phyloP scores from a whole-genome alignment of 2,888 invertebrate species.

The Drosophila macrospina region DNA sequence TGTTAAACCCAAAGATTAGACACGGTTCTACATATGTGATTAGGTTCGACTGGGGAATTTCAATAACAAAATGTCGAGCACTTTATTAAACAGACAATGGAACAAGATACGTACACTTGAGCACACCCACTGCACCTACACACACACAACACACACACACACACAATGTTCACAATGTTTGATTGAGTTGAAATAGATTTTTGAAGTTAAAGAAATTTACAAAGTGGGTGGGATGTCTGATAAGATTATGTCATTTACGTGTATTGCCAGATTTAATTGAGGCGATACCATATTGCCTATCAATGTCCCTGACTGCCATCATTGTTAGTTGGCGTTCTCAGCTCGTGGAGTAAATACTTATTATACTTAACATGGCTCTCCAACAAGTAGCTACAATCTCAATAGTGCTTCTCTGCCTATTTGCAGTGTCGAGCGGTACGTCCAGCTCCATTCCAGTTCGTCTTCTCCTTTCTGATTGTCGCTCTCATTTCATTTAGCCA shows the following conservation, averaged over 20 bases:
- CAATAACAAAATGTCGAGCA: neutral
- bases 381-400: conserved; percentile 12
- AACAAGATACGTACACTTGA: neutral
- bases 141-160: neutral
- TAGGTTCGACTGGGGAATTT: conserved; percentile 3
- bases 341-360: conserved; percentile 35
- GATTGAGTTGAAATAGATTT: conserved; percentile 20
- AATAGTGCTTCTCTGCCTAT: conserved; percentile 19
- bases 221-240: conserved; percentile 52
- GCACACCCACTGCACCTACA: conserved; percentile 10
- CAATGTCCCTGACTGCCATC: conserved; percentile 22
- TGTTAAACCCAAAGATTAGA: conserved; percentile 36
- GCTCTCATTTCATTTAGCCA: neutral
- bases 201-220: conserved; percentile 6
- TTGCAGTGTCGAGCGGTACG: conserved; percentile 18
- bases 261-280: conserved; percentile 65
- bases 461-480: neutral
- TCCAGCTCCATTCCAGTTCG: neutral
- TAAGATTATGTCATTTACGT: conserved; percentile 66
- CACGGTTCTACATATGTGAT: conserved; percentile 5
- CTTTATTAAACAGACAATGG: conserved; percentile 2
- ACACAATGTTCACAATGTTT: neutral
- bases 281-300: conserved; percentile 32
- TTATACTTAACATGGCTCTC: conserved; percentile 30
- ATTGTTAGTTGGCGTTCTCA: conserved; percentile 57